These are phyloP conservation scores for Crocuta crocuta DNA, from an alignment of 2,113 vertebrate species.

Conservation along the genomic window DNA sequence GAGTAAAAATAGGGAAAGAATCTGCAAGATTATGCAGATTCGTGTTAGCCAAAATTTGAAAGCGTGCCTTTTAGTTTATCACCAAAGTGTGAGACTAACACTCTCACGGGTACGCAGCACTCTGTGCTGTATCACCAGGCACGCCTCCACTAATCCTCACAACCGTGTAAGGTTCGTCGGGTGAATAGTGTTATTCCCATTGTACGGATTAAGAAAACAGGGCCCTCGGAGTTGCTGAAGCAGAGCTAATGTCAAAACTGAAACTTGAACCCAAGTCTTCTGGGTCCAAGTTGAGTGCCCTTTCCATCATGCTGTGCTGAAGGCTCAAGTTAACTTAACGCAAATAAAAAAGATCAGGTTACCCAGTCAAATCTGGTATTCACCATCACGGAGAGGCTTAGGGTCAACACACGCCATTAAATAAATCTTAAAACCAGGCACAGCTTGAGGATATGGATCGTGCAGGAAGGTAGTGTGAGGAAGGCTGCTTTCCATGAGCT, in stretches of 20 bases:
- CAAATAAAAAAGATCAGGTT: slow-evolving; percentile 66
- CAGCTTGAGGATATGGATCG: not conserved
- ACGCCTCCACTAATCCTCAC: not conserved
- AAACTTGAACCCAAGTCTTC: slow-evolving; percentile 68
- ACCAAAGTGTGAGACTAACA: not conserved
- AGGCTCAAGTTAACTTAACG: slow-evolving; percentile 75
- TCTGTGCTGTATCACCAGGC: not conserved
- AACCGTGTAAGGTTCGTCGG: no score
- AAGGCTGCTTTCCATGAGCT: not conserved
- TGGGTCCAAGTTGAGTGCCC: slow-evolving; percentile 65
- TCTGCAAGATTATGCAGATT: not conserved
- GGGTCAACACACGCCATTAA: slow-evolving; percentile 56
- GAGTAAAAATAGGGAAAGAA: not conserved
- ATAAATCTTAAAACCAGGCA: slow-evolving; percentile 38
- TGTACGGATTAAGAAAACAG: slow-evolving; percentile 40
- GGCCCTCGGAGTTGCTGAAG: not conserved
- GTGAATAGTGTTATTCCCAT: not conserved
- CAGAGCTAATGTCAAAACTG: slow-evolving; percentile 22
- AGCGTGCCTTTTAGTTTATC: not conserved
- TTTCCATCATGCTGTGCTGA: slow-evolving; percentile 1
- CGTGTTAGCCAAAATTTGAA: not conserved
- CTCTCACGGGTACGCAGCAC: no score
- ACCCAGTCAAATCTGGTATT: slow-evolving; percentile 63
- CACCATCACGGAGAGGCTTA: slow-evolving; percentile 1
- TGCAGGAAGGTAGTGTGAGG: rapidly evolving